Base-by-base conservation (phyloP, 2,888 invertebrate genomes). In the Drosophila fulvimacula region DNA sequence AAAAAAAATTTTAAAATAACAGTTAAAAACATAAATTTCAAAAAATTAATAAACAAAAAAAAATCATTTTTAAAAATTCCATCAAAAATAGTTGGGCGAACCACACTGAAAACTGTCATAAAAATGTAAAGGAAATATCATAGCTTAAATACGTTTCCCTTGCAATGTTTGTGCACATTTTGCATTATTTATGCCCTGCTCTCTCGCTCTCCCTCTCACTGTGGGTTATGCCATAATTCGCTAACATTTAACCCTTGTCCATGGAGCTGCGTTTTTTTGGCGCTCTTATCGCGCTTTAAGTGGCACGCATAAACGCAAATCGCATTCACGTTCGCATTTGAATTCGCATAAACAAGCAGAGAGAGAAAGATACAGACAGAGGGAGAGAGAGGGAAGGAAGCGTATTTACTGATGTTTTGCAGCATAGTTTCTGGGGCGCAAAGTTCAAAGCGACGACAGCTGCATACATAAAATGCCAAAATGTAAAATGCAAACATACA, bases 381-480 rank as follows among this genome's bases (percentile, higher is more conserved):
- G 27, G 7, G 27, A 30, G 27, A 30, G 27, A 30, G 27, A 48
- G 30, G 24, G 59, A 58, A 30, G 27, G 7, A 62, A 55, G 63
- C 60, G 73, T 75, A 76, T 75, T 75, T 75, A 75, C 75, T 76
- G 57, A 76, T 76, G 75, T 72, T 76, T 73, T 77, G 69, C 73
- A 73, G 73, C 61, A 77, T 46, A 69, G 62, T 77, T 77, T 76
- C 34, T 65, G 56, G 76, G 78, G 65, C 57, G 73, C 51, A 73
- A 63, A 73, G 78, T 77, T 77, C 69, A 77, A 77, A 76, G 76
- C 73, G 69, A 66, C 73, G 69, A 66, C 78, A 76, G 78, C 78
- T 76, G 78, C 77, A 73, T 73, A 46, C 61, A 76, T 64, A 76
- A 74, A 59, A 44, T 56, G 57, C 46, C 24, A n/a, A 36, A 53